A percentile compares a stretch with the other conserved stretches of the same genome.
Evolutionary conservation across 2,888 invertebrate species (phyloP).

Genomic region (Dryococelus australis): DNA sequence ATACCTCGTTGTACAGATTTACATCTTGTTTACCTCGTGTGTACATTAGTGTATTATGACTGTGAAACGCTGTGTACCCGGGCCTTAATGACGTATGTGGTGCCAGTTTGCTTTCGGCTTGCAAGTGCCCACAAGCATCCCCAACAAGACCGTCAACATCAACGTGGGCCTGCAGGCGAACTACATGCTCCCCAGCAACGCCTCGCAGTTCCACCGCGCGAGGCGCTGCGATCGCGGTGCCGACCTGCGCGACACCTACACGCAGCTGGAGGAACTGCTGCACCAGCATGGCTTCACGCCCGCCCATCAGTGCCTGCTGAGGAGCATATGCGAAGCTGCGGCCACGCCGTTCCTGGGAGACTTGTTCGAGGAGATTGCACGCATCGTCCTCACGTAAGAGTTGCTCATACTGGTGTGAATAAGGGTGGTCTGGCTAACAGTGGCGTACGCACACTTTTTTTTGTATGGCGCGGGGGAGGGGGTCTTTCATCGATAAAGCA

Average conservation of each 20-base stretch:
- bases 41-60: too few relatives aligned
- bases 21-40: too few relatives aligned
- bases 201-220: not conserved
- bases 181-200: constrained; percentile 26
- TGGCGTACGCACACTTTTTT: too few relatives aligned
- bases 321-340: constrained; percentile 12
- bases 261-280: not conserved
- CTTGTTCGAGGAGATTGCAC: not conserved
- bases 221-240: not conserved
- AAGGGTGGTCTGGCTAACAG: not conserved
- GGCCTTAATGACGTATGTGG: not conserved
- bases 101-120: not conserved
- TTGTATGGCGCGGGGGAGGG: too few relatives aligned
- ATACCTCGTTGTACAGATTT: too few relatives aligned
- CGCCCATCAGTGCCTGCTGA: not conserved
- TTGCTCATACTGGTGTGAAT: not conserved
- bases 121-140: not conserved
- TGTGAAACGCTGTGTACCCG: too few relatives aligned
- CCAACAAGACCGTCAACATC: not conserved
- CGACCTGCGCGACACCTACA: not conserved
- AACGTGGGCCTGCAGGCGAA: constrained; percentile 22
- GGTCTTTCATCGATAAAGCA: too few relatives aligned
- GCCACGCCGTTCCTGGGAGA: not conserved
- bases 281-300: not conserved
- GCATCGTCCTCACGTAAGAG: constrained; percentile 5